Base-by-base conservation (phyloP, 2,888 invertebrate genomes). In the Acronicta aceris region DNA sequence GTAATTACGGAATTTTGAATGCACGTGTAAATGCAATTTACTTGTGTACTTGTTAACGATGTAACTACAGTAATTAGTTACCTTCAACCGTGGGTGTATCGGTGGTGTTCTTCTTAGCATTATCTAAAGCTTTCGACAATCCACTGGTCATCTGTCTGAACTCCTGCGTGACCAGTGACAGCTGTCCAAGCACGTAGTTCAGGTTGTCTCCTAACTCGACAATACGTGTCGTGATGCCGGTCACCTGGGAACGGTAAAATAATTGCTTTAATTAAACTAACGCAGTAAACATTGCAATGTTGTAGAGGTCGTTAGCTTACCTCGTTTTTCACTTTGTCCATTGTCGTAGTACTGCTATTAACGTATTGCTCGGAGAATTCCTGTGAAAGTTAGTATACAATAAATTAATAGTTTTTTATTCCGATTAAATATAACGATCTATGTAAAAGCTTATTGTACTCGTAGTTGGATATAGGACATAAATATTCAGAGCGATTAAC, bases 131-230 rank as follows among this genome's bases (percentile, higher is more conserved):
- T 13, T 96, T 95, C 0, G 97, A 96, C 0, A 98, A 93, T 0
- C 97, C 97, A 0, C 94, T 91, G 85, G 98, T 97, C 71, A 98
- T 97, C 81, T 96, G 96, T 81, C 96, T 97, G 89, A 98, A 98
- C 88, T 98, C 98, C 76, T 97, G 97, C 1, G 97, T 97, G 36
- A 98, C 97, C 8, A 98, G 90, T 0, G 97, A 97, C 59, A 98
- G 90, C 58, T 97, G 95, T 7, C 98, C 98, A 63, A 98, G 89
- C 47, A 98, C 94, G 84, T 96, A 98, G 89, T 98, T 98, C 65
- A 98, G 93, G 87, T 98, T 97, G 54, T 96, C 96, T 72, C 97
- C 97, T 30, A 98, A 96, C 83, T 97, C 97, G 1, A 95, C 84
- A 96, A 98, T 97, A 56, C 97, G 95, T 70, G 95, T 95, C 13